Percentiles rank a stretch among this genome's conserved stretches.
These are phyloP conservation scores for Meliscaeva auricollis DNA, from an alignment of 2,888 invertebrate species.

Conservation along the genomic window DNA sequence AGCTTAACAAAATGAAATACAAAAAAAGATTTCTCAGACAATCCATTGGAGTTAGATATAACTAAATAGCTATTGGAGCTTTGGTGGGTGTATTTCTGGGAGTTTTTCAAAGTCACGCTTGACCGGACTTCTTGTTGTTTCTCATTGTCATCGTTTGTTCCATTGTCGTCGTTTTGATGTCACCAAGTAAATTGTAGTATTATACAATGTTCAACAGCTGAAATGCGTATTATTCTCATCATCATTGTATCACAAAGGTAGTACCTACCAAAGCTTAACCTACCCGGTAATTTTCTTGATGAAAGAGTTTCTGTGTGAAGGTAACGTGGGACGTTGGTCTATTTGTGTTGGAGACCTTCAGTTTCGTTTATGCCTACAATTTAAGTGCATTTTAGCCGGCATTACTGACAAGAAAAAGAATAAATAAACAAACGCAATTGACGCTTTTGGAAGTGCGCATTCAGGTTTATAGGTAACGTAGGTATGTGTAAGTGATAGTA, in stretches of 20 bases:
- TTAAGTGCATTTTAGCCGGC: background rate
- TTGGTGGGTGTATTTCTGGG: slow-evolving; percentile 31
- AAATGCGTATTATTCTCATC: slow-evolving; percentile 57
- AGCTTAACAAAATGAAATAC: slow-evolving; percentile 5
- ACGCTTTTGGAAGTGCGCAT: slow-evolving; percentile 5
- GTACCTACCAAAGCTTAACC: slow-evolving; percentile 14
- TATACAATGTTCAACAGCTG: slow-evolving; percentile 54
- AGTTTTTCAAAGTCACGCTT: slow-evolving; percentile 39
- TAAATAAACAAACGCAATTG: background rate
- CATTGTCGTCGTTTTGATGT: slow-evolving; percentile 60
- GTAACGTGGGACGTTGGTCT: slow-evolving; percentile 78
- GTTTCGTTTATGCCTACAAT: slow-evolving; percentile 10
- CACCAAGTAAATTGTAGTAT: slow-evolving; percentile 37
- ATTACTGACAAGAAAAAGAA: background rate
- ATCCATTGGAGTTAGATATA: slow-evolving; percentile 11
- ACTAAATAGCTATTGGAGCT: too few species aligned
- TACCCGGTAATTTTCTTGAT: slow-evolving; percentile 81
- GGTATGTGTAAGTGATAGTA: background rate
- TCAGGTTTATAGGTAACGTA: slow-evolving; percentile 35
- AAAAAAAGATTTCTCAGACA: slow-evolving; percentile 49
- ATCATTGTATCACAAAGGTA: background rate
- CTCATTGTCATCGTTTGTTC: slow-evolving; percentile 62
- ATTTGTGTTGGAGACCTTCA: slow-evolving; percentile 43
- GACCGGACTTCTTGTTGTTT: slow-evolving; percentile 53
- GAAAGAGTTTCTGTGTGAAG: slow-evolving; percentile 83